These are phyloP conservation scores for Parasteatoda lunata DNA, from an alignment of 2,888 invertebrate species.

Conservation along the genomic window DNA sequence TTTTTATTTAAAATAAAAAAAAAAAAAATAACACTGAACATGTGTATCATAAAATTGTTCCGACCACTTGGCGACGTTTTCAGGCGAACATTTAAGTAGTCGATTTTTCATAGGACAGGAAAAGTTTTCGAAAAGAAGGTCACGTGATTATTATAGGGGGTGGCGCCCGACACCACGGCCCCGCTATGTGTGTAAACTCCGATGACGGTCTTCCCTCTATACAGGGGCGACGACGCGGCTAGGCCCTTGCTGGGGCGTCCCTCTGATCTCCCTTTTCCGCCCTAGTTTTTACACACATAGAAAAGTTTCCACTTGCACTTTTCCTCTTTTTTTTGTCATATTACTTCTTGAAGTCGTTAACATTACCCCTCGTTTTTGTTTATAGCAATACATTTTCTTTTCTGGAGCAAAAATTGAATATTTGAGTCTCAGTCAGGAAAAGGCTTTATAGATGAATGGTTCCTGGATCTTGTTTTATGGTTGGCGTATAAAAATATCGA, in stretches of 20 bases:
- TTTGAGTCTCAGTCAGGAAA: too few species aligned
- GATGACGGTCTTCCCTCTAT: slow-evolving; percentile 28
- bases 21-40: slow-evolving; percentile 32
- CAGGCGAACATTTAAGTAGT: slow-evolving; percentile 58
- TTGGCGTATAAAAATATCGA: too few species aligned
- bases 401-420: too few species aligned
- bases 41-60: slow-evolving; percentile 41
- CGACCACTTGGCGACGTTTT: slow-evolving; percentile 52
- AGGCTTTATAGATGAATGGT: too few species aligned
- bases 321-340: neutral
- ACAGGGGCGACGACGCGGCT: slow-evolving; percentile 44
- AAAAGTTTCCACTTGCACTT: slow-evolving; percentile 32
- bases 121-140: slow-evolving; percentile 57
- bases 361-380: neutral
- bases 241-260: slow-evolving; percentile 35
- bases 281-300: slow-evolving; percentile 4
- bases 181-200: slow-evolving; percentile 50
- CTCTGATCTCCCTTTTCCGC: neutral
- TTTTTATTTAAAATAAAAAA: slow-evolving; percentile 21
- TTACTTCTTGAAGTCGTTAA: slow-evolving; percentile 14
- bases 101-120: slow-evolving; percentile 52
- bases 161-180: slow-evolving; percentile 57
- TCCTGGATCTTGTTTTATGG: too few species aligned
- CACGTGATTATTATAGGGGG: slow-evolving; percentile 61
- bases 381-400: neutral